Base-by-base conservation (phyloP, 1,140 invertebrate genomes). In the Lepidurus couesii region DNA sequence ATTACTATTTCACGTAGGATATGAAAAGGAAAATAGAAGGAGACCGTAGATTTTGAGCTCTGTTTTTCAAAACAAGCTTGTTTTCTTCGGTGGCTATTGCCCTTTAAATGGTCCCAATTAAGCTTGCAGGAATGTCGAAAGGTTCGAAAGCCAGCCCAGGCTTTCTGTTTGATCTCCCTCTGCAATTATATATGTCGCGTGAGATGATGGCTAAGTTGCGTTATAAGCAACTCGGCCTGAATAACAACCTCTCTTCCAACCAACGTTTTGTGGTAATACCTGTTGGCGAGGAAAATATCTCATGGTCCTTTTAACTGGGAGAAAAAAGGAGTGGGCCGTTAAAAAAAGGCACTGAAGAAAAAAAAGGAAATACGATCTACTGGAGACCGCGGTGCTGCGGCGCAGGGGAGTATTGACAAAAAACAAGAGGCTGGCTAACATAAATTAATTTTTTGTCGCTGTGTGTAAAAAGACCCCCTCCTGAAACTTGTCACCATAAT, bases 401-500 rank as follows among this genome's bases (percentile, higher is more conserved):
- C 16, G 53, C 53, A 13, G 16, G 16, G 9, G 53, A 65, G 53
- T 16, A n/a, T 65, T 65, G 21, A 65, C 53, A 65, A 65, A 65
- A 65, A 65, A 65, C 53, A 65, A 65, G 53, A 65, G 53, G 53
- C 53, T 65, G 53, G 16, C 21, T 65, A 21, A 65, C 53, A 65
- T 65, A 65, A 65, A 65, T 65, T 65, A 65, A 65, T 65, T 65
- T 65, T 47, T 65, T 65, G 34, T 34, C 34, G 34, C 34, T 21
- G 53, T 65, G 53, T 65, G 53, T 65, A 16, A 13, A 16, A 65
- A 65, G 53, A 13, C 53, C 53, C 53, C 53, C 53, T 34, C 16
- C 53, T 65, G 53, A 65, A 65, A 65, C 53, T 65, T 65, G 53
- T 65, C 53, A 65, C 53, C 53, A 65, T 65, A 65, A 65, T 65